Conservation (phyloP, 2,888 invertebrate genomes). For the Diarsia rubi region DNA sequence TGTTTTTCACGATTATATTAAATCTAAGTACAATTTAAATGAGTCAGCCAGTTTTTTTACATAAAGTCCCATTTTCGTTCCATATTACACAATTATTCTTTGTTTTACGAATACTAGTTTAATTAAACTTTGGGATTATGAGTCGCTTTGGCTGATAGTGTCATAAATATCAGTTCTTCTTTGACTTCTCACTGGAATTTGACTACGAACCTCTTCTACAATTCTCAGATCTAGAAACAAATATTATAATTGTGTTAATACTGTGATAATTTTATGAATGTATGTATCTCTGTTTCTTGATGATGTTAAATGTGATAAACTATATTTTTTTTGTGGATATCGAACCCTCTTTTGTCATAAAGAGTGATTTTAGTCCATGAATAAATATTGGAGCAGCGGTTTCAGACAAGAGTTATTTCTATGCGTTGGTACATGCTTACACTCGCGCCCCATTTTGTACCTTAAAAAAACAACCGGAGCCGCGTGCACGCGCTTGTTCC, state of each 20-base stretch:
- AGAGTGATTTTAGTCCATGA: background rate
- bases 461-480: background rate
- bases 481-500: background rate
- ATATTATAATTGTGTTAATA: constrained; percentile 19
- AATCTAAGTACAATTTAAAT: constrained; percentile 4
- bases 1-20: background rate
- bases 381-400: background rate
- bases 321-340: background rate
- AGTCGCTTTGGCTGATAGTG: constrained; percentile 71
- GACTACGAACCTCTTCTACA: constrained; percentile 94
- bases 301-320: background rate
- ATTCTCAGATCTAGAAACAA: constrained; percentile 92
- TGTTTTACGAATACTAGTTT: background rate
- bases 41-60: background rate
- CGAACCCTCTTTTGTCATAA: background rate
- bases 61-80: background rate
- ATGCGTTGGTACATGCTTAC: background rate
- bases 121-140: constrained; percentile 5
- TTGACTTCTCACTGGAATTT: constrained; percentile 95
- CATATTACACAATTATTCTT: background rate
- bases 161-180: constrained; percentile 94
- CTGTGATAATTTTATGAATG: background rate
- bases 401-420: background rate
- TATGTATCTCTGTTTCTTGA: background rate
- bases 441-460: background rate